These are phyloP conservation scores for Adelges cooleyi DNA, from an alignment of 1,140 invertebrate genomes.

Conservation along the genomic window DNA sequence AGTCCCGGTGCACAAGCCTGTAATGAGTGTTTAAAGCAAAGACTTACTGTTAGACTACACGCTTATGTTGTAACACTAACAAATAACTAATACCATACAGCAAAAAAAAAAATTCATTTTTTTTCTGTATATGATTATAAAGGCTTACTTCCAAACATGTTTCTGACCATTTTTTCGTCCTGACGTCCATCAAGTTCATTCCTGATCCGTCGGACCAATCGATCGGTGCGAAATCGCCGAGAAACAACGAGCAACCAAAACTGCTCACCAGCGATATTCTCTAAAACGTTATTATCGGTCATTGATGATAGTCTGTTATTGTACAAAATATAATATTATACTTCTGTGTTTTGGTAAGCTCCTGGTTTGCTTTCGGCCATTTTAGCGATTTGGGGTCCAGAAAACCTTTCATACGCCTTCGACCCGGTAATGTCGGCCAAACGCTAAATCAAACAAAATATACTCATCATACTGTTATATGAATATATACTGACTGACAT, in stretches of 20 bases:
- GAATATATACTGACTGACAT: too few relatives aligned
- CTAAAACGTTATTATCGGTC: too few relatives aligned
- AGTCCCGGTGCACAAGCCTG: conserved; percentile 49
- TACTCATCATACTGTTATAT: too few relatives aligned
- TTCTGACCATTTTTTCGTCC: conserved; percentile 62
- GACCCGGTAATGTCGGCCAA: conserved; percentile 83
- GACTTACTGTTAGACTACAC: too few relatives aligned
- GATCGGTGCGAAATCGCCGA: conserved; percentile 82
- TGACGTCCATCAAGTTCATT: conserved; percentile 90
- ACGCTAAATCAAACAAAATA: conserved; percentile 43
- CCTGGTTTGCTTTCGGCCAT: conserved; percentile 58
- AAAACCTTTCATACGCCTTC: conserved; percentile 85
- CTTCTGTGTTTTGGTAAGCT: conserved; percentile 69
- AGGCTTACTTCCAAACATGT: conserved; percentile 54
- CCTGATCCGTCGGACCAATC: conserved; percentile 88
- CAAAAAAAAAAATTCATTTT: too few relatives aligned
- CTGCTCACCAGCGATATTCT: conserved; percentile 88
- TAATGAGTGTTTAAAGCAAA: not conserved
- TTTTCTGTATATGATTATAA: conserved; percentile 1
- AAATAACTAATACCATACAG: too few relatives aligned
- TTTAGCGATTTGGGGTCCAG: conserved; percentile 85
- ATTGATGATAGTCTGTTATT: too few relatives aligned
- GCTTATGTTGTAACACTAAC: too few relatives aligned
- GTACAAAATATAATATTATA: too few relatives aligned
- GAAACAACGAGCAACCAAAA: conserved; percentile 75